Percentiles rank a stretch among this genome's conserved stretches.
Conservation (phyloP, 2,797 vertebrate genomes). For the Amblyraja radiata region DNA sequence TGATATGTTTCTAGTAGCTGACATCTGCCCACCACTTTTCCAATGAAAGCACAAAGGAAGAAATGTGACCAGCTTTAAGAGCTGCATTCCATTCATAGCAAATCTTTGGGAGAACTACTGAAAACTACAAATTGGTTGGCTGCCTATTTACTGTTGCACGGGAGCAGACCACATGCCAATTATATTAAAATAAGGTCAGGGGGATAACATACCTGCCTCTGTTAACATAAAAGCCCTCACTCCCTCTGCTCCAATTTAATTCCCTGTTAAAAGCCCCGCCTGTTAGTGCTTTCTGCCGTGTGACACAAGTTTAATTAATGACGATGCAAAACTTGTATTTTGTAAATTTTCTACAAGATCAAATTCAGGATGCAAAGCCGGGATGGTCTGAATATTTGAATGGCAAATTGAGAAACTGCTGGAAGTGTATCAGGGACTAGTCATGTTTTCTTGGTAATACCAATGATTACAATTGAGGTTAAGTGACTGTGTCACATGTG, state of each 20-base stretch:
- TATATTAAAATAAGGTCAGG: neutral
- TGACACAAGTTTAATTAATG: neutral
- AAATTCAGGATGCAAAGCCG: neutral
- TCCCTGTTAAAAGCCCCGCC: neutral
- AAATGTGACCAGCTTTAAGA: neutral
- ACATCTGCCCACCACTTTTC: neutral
- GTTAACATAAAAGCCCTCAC: neutral
- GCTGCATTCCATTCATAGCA: neutral
- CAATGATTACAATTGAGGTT: neutral
- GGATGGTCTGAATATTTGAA: no score
- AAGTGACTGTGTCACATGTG: neutral
- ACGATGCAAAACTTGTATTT: neutral
- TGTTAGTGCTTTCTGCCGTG: no score
- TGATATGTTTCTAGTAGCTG: neutral
- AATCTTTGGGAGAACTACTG: neutral
- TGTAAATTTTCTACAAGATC: neutral
- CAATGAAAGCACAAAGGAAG: neutral
- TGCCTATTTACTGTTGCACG: neutral
- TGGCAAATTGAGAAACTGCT: no score
- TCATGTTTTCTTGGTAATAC: neutral
- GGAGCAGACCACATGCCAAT: neutral
- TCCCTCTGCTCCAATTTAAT: neutral
- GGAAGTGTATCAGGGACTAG: neutral
- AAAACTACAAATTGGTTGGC: neutral
- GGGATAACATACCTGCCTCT: neutral